Evolutionary conservation across 1,140 invertebrate genomes (phyloP), one percentile per base, ranked within the genome.

Genomic region (Pogonomyrmex barbatus): DNA sequence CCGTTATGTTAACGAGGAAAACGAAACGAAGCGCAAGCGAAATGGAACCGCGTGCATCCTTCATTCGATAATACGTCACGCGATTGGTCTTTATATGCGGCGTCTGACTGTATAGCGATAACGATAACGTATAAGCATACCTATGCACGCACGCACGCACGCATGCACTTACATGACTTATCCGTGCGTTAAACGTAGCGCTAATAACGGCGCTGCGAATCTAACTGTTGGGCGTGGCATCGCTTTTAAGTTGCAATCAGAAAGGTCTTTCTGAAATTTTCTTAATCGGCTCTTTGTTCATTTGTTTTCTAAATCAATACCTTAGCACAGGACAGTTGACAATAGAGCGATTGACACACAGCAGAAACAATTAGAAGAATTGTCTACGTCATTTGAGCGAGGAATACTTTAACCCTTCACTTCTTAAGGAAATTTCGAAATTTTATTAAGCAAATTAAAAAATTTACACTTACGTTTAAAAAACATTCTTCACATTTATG

Each of bases 201-300:
- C 50, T 77, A 65, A 85, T 67, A 56, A 83, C 52, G 85, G 50
- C 42, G 65, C 30, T 47, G 88, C 77, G 86, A 88, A 90, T 90
- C 87, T 90, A 92, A 92, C 86, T 76, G 75, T 65, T 88, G 87
- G 91, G 91, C 86, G 91, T 92, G 91, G 90, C 82, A 65, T 65
- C 87, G 56, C 58, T 33, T 24, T 45, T 36, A 42, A 36, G 36
- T 79, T 9, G 4, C 17, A 36, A 52, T 17, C 24, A 42, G 24
- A 56, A 81, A 42, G 39, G 2, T 30, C 52, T 39, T 24, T 24
- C 24, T 24, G 24, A 12, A 56, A 56, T 54, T 68, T 45, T 50
- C 63, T 12, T 67, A 30, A 24, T 81, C 47, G 1, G 0, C 10
- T n/a, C 14, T 39, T 42, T 42, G 6, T 24, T 24, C 33, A n/a